Evolutionary conservation across 1,140 invertebrate species (phyloP).

Genomic region (Globodera ellingtonae): DNA sequence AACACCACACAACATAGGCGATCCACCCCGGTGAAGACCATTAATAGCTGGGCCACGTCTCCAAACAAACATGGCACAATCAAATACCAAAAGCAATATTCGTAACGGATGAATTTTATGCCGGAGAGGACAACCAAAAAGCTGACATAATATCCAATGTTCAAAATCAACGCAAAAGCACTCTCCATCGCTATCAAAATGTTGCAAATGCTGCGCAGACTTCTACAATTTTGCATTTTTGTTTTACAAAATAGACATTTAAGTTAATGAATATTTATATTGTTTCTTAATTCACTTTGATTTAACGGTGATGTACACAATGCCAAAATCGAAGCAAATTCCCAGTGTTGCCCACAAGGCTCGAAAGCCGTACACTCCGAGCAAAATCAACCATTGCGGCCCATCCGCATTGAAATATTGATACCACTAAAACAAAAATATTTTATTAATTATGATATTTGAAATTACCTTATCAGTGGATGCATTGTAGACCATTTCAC

Average conservation of each 20-base stretch:
- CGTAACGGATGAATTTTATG: not conserved
- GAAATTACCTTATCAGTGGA: too few species aligned
- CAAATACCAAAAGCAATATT: conserved; percentile 6
- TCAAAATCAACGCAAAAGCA: not conserved
- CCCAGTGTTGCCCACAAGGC: not conserved
- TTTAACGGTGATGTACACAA: conserved; percentile 7
- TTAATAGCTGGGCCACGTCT: not conserved
- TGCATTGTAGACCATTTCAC: too few species aligned
- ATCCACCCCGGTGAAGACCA: conserved; percentile 4
- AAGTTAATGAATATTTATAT: too few species aligned
- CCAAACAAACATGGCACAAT: not conserved
- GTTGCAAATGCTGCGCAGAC: conserved; percentile 1
- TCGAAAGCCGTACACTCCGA: not conserved
- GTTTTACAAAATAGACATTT: too few species aligned
- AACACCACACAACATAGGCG: not conserved
- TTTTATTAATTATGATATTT: not conserved
- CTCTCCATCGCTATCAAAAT: conserved; percentile 10
- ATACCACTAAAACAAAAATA: conserved; percentile 1
- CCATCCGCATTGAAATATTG: conserved; percentile 2
- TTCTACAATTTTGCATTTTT: not conserved
- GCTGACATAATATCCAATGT: not conserved
- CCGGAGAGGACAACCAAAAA: not conserved
- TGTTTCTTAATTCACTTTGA: not conserved
- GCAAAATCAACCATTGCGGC: conserved; percentile 4
- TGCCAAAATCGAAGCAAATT: not conserved